Base-by-base conservation (phyloP, 1,140 invertebrate species). In the Aphaenogaster floridana region DNA sequence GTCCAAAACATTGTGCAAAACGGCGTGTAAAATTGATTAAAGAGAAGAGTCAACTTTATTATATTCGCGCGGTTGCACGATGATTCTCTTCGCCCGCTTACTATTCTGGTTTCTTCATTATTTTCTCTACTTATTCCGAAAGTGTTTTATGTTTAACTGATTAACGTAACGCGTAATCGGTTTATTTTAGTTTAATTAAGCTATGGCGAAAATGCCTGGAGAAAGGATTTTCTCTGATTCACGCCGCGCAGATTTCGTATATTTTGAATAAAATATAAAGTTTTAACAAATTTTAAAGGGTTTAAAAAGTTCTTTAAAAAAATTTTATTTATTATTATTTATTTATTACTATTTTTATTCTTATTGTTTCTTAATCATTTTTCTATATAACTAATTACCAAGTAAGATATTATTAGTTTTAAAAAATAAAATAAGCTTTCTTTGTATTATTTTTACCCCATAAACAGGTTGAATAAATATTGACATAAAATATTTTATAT, bases 101-200 rank as follows among this genome's bases (percentile, higher is more conserved):
- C 72, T 36, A 57, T 52, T 52, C 50, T 42, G 28, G 48, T 76
- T 21, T 13, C 52, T 76, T 21, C n/a, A 6, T 21, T 28, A 61
- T 34, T 79, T 59, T 76, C 80, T 48, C 68, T 48, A 69, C 45
- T 74, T 66, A 57, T 54, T 45, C 21, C 50, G 17, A 21, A 36
- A 79, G 48, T 36, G 21, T 50, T 63, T 39, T 48, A 52, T 66
- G 28, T 45, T 57, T 39, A 69, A 39, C 52, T 57, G 50, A 57
- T 76, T 57, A 57, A 57, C 66, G 72, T 21, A 7, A 21, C 57
- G n/a, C n/a, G 13, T 52, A 76, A 76, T 57, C 52, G 72, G 72
- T 76, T 76, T 76, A 76, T 57, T 76, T 76, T 57, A 76, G n/a
- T 76, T 76, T 76, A 57, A 76, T 76, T 57, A 54, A 76, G 48